phyloP scores from a whole-genome alignment of 2,113 vertebrate species.

The Sphaerodactylus townsendi region DNA sequence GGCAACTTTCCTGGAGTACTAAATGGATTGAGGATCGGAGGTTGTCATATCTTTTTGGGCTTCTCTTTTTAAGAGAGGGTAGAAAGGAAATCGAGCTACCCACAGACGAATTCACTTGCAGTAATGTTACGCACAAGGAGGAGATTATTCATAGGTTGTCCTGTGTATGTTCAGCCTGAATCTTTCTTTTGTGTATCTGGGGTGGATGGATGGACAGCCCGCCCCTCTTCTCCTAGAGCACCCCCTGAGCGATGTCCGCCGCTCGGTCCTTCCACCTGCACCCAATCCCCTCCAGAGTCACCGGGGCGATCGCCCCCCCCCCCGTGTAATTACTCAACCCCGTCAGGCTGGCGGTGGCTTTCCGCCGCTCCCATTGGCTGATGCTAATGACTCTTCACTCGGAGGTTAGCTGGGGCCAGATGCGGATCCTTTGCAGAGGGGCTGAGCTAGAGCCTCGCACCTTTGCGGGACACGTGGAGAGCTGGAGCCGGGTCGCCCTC shows the following conservation, averaged over 20 bases:
- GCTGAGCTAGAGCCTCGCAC: not conserved
- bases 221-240: not conserved
- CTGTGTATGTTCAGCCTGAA: not conserved
- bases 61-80: not conserved
- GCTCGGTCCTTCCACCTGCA: not conserved
- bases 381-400: constrained; percentile 49
- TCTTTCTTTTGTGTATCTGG: not conserved
- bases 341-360: constrained; percentile 19
- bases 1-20: not conserved
- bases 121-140: not conserved
- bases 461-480: not conserved
- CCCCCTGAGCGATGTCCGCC: not conserved
- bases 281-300: constrained; percentile 28
- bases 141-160: not conserved
- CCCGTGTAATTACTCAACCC: constrained; percentile 58
- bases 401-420: constrained; percentile 51
- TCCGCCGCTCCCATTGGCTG: constrained; percentile 43
- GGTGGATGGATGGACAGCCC: not conserved
- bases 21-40: no score
- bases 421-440: constrained; percentile 50
- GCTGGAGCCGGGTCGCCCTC: no score
- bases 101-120: not conserved
- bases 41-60: no score
- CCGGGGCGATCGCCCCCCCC: constrained; percentile 31
- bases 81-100: not conserved